phyloP scores from a whole-genome alignment of 2,888 invertebrate species.

The Macaria liturata region DNA sequence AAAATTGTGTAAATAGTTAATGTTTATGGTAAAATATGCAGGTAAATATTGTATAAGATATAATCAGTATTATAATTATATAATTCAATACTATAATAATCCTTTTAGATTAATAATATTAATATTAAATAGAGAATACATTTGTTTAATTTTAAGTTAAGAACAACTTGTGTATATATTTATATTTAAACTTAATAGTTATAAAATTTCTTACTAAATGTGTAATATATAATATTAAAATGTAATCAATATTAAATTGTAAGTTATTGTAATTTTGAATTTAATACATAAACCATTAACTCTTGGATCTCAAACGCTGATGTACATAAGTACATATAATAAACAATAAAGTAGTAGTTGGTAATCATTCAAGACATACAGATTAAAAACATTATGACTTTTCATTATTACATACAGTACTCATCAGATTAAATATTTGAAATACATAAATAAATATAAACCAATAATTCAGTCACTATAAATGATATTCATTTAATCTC shows the following conservation, averaged over 20 bases:
- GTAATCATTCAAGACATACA: no score
- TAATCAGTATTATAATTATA: conserved; percentile 13
- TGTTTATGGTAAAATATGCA: neutral
- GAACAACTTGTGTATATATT: conserved; percentile 9
- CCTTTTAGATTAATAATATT: conserved; percentile 7
- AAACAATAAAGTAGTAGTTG: no score
- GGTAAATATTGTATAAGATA: conserved; percentile 3
- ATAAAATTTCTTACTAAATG: conserved; percentile 16
- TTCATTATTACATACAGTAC: no score
- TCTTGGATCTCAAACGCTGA: conserved; percentile 1
- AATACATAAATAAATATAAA: no score
- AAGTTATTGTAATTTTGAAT: neutral
- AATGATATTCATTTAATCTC: no score
- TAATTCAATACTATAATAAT: conserved; percentile 2
- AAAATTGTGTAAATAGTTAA: conserved; percentile 10
- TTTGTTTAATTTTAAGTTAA: neutral
- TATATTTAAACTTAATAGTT: conserved; percentile 4
- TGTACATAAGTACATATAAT: neutral
- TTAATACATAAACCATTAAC: neutral
- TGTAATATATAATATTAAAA: conserved; percentile 15
- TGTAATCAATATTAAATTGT: conserved; percentile 2
- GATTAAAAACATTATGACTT: no score
- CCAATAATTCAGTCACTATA: no score
- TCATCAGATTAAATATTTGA: no score
- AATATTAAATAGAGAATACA: neutral